Evolutionary conservation across 2,888 invertebrate species (phyloP).

Genomic region (Calameuta pallipes): DNA sequence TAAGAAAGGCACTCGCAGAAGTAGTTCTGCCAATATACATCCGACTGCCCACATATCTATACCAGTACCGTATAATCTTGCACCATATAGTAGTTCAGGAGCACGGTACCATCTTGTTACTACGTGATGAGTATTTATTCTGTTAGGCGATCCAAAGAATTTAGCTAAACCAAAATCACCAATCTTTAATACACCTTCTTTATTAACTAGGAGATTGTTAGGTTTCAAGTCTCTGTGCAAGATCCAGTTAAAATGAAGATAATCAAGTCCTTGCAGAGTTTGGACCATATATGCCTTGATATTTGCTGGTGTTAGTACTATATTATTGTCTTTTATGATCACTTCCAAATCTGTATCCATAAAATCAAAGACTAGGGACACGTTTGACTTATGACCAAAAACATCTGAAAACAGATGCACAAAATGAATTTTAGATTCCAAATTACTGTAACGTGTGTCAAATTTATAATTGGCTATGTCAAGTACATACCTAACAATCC

Average conservation of each 20-base stretch:
- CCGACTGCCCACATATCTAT: conserved; percentile 99
- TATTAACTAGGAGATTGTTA: conserved; percentile 95
- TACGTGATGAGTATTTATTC: conserved; percentile 97
- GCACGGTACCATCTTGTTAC: conserved; percentile 94
- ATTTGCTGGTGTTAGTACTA: conserved; percentile 90
- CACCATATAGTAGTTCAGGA: conserved; percentile 96
- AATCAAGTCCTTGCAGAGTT: conserved; percentile 94
- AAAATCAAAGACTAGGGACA: conserved; percentile 98
- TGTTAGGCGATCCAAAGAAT: conserved; percentile 95
- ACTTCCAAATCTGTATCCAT: conserved; percentile 99
- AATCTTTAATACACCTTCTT: conserved; percentile 92
- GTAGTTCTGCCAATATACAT: conserved; percentile 95
- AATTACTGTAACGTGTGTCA: not conserved
- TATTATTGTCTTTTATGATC: conserved; percentile 87
- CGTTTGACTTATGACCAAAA: conserved; percentile 98
- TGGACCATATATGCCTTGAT: conserved; percentile 96
- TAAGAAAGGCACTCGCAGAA: conserved; percentile 91
- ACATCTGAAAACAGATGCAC: conserved; percentile 77
- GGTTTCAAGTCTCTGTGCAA: conserved; percentile 98
- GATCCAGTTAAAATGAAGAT: conserved; percentile 95
- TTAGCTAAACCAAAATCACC: conserved; percentile 99
- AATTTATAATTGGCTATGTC: not conserved
- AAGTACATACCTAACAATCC: conserved; percentile 75
- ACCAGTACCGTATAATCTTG: conserved; percentile 92
- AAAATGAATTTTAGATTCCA: conserved; percentile 7